A percentile compares a stretch with the other conserved stretches of the same genome.
These are phyloP conservation scores for Emydura subglobosa DNA, from an alignment of 2,113 vertebrate genomes.

Conservation along the genomic window DNA sequence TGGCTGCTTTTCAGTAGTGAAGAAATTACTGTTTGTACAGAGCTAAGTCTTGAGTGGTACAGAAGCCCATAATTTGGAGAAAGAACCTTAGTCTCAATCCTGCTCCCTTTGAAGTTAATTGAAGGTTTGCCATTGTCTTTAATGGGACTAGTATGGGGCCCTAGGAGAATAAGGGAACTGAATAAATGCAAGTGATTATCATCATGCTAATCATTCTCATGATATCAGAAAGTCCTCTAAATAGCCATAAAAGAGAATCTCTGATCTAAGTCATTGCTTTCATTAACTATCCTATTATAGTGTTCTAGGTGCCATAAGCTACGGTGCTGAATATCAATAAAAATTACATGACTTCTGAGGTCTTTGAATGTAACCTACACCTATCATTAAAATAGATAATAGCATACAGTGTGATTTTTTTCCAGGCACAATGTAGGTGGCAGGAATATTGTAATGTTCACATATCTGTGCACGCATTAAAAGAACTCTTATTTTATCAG, in stretches of 20 bases:
- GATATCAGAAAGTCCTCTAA: constrained; percentile 58
- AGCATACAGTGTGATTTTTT: not conserved
- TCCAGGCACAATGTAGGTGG: constrained; percentile 34
- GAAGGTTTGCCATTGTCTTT: not conserved
- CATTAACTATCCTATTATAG: constrained; percentile 59
- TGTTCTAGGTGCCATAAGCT: constrained; percentile 40
- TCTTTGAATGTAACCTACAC: constrained; percentile 43
- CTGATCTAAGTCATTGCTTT: constrained; percentile 51
- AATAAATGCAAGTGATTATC: constrained; percentile 9
- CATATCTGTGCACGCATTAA: constrained; percentile 46
- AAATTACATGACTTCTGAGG: constrained; percentile 34
- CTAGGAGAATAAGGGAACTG: not conserved
- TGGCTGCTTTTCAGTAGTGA: not conserved
- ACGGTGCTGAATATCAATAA: constrained; percentile 40
- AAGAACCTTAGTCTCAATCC: not conserved
- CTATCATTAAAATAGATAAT: constrained; percentile 44
- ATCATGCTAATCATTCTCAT: constrained; percentile 46
- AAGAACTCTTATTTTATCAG: constrained; percentile 33
- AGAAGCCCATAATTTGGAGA: not conserved
- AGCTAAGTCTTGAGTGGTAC: not conserved
- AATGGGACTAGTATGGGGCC: not conserved
- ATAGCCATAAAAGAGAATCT: constrained; percentile 50
- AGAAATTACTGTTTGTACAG: not conserved
- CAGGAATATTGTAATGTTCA: constrained; percentile 39
- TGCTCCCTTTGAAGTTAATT: not conserved